Conservation (phyloP, 2,797 vertebrate species). For the Taenioides sp. region DNA sequence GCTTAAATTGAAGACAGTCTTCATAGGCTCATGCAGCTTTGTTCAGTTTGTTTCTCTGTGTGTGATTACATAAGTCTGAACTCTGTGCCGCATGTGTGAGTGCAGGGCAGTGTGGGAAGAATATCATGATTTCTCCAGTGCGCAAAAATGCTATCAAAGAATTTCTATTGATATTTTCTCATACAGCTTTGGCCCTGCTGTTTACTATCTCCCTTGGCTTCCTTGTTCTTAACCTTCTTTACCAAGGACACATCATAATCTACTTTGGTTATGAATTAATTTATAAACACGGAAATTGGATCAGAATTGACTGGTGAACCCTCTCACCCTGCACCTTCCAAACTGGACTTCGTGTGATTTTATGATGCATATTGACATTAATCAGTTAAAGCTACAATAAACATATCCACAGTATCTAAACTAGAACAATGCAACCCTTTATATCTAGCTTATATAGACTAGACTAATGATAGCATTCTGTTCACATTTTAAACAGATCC, state of each 20-base stretch:
- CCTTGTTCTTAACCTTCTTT: not conserved
- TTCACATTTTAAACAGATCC: too few species aligned
- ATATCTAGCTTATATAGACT: not conserved
- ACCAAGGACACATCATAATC: not conserved
- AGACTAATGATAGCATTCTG: too few species aligned
- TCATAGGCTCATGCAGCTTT: conserved; percentile 31
- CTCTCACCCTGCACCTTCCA: not conserved
- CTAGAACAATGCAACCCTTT: not conserved
- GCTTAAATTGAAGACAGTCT: conserved; percentile 22
- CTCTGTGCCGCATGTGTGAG: conserved; percentile 28
- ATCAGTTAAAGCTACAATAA: not conserved
- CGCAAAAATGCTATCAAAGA: not conserved
- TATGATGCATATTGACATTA: not conserved
- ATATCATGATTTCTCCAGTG: conserved; percentile 3
- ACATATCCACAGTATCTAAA: not conserved
- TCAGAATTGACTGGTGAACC: not conserved
- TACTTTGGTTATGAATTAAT: not conserved
- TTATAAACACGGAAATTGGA: not conserved
- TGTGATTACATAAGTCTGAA: conserved; percentile 53
- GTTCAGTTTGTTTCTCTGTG: conserved; percentile 30
- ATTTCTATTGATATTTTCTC: not conserved
- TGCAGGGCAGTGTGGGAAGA: conserved; percentile 25
- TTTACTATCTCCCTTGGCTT: not conserved
- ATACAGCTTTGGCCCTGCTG: not conserved
- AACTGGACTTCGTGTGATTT: not conserved